Percentiles rank a stretch among this genome's conserved stretches.
Conservation (phyloP, 2,797 vertebrate species). For the Sus cebifrons region DNA sequence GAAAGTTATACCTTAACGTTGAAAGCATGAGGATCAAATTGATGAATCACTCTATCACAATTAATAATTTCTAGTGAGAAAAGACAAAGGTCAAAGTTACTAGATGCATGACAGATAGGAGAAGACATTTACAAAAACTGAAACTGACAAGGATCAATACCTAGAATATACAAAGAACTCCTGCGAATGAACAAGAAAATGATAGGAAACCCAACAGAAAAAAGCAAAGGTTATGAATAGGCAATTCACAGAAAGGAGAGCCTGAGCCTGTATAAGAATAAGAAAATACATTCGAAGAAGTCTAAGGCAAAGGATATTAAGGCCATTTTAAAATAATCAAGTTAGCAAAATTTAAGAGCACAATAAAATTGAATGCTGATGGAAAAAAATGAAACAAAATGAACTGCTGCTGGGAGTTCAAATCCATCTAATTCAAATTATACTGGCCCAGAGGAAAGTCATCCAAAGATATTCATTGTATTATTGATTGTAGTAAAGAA, state of each 20-base stretch:
- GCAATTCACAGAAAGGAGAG: neutral
- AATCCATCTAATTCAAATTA: neutral
- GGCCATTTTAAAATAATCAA: neutral
- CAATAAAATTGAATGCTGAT: neutral
- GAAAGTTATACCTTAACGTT: neutral
- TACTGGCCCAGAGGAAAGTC: neutral
- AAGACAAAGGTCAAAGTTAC: slow-evolving; percentile 28
- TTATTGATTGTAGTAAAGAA: neutral
- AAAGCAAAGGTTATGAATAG: neutral
- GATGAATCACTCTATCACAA: slow-evolving; percentile 32
- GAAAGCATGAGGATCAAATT: neutral
- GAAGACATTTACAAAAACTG: neutral
- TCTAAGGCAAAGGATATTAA: neutral
- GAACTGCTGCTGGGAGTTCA: neutral
- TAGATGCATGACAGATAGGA: neutral
- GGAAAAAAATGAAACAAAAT: neutral
- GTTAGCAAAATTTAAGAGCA: neutral
- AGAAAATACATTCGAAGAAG: neutral
- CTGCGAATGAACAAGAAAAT: slow-evolving; percentile 19
- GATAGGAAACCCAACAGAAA: neutral
- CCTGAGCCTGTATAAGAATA: neutral
- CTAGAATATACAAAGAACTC: neutral
- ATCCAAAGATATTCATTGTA: neutral
- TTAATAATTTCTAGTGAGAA: slow-evolving; percentile 8
- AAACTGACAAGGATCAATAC: slow-evolving; percentile 10